Evolutionary conservation across 2,888 invertebrate species (phyloP).

Genomic region (Miltochrista miniata): DNA sequence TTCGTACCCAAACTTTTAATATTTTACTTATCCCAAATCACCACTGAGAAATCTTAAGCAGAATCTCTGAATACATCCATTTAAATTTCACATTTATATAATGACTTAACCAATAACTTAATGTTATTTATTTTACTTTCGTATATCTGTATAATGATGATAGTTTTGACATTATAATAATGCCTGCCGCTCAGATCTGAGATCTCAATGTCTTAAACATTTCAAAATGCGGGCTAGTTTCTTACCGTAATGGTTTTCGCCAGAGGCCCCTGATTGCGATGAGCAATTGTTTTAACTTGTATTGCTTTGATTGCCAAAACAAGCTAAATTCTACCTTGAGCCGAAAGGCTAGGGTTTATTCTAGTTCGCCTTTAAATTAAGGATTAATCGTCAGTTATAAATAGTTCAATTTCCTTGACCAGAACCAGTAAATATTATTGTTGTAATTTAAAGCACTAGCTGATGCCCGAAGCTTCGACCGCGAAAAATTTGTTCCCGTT

Average conservation of each 20-base stretch:
- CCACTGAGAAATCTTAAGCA: too few species aligned
- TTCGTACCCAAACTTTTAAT: too few species aligned
- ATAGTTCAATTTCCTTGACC: conserved; percentile 45
- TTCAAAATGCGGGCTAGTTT: conserved; percentile 29
- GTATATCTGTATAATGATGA: background rate
- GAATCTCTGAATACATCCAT: too few species aligned
- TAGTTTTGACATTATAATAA: conserved; percentile 14
- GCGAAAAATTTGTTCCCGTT: too few species aligned
- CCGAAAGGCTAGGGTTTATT: conserved; percentile 7
- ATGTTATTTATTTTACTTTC: too few species aligned
- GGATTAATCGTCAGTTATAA: conserved; percentile 45
- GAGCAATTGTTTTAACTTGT: conserved; percentile 51
- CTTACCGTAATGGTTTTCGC: conserved; percentile 38
- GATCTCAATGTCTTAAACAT: conserved; percentile 12
- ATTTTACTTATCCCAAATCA: too few species aligned
- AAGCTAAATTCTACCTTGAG: conserved; percentile 20
- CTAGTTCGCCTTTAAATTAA: conserved; percentile 13
- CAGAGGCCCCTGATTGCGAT: conserved; percentile 42
- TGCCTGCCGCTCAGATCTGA: conserved; percentile 12
- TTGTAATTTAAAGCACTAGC: conserved; percentile 8
- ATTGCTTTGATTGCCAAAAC: conserved; percentile 44
- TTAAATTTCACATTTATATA: too few species aligned
- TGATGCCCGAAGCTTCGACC: too few species aligned
- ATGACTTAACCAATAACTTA: too few species aligned
- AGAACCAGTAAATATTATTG: conserved; percentile 38